Evolutionary conservation across 1,140 invertebrate species (phyloP).

Genomic region (Caerostris darwini): DNA sequence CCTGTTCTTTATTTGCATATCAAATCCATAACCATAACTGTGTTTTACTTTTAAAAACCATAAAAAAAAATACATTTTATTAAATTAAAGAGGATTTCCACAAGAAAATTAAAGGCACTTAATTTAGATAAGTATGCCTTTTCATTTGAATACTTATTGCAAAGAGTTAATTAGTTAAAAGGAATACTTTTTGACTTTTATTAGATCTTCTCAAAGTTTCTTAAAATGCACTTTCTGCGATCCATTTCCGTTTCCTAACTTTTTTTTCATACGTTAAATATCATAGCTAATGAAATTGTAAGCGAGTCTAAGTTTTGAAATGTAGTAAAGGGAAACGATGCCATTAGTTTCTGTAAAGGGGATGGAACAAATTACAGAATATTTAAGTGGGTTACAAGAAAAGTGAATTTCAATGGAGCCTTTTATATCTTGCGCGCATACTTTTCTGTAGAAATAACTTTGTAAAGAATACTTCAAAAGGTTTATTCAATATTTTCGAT

Average conservation of each 20-base stretch:
- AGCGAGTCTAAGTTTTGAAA: slow-evolving; percentile 28
- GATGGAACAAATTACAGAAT: slow-evolving; percentile 33
- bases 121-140: slow-evolving; percentile 45
- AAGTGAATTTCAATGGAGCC: slow-evolving; percentile 1
- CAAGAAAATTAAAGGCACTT: slow-evolving; percentile 7
- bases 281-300: neutral
- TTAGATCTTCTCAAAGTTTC: slow-evolving; percentile 40
- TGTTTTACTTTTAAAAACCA: no score
- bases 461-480: neutral
- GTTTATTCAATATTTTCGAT: no score
- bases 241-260: no score
- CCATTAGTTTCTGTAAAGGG: slow-evolving; percentile 53
- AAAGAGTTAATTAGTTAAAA: slow-evolving; percentile 29
- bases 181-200: slow-evolving; percentile 24
- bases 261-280: neutral
- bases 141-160: neutral
- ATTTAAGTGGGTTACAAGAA: neutral
- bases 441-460: neutral
- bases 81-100: slow-evolving; percentile 6
- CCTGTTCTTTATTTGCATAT: neutral
- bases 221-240: slow-evolving; percentile 20
- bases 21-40: neutral
- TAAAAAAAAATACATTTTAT: neutral
- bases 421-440: neutral
- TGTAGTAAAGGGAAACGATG: slow-evolving; percentile 48